Evolutionary conservation across 2,888 invertebrate genomes (phyloP).

Genomic region (Dryococelus australis): DNA sequence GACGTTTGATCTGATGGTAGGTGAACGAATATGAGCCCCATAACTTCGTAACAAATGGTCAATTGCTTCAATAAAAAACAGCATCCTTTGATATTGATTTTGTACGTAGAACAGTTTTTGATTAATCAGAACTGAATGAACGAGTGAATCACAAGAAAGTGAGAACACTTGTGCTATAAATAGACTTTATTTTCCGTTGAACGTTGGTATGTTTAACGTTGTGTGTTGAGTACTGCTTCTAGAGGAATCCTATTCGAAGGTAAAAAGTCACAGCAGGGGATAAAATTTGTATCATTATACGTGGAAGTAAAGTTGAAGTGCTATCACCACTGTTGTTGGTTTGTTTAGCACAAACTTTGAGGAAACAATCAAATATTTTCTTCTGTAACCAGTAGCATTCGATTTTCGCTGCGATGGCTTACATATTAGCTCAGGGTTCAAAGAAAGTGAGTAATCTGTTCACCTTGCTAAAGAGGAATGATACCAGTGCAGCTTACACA

Average conservation of each 20-base stretch:
- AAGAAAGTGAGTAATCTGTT: background rate
- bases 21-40: background rate
- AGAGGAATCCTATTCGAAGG: too few relatives aligned
- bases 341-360: too few relatives aligned
- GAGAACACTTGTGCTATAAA: background rate
- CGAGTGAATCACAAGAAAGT: background rate
- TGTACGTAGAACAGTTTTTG: background rate
- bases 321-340: too few relatives aligned
- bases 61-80: background rate
- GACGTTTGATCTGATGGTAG: constrained; percentile 56
- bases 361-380: too few relatives aligned
- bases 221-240: too few relatives aligned
- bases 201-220: too few relatives aligned
- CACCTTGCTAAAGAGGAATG: background rate
- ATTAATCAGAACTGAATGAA: background rate
- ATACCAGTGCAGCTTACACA: background rate
- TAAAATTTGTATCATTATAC: too few relatives aligned
- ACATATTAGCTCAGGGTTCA: constrained; percentile 27
- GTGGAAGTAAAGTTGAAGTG: too few relatives aligned
- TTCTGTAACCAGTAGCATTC: background rate
- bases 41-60: background rate
- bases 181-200: background rate
- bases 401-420: constrained; percentile 21
- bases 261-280: too few relatives aligned
- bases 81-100: background rate